Evolutionary conservation across 2,888 invertebrate species (phyloP).

Genomic region (Phengaris alcon): DNA sequence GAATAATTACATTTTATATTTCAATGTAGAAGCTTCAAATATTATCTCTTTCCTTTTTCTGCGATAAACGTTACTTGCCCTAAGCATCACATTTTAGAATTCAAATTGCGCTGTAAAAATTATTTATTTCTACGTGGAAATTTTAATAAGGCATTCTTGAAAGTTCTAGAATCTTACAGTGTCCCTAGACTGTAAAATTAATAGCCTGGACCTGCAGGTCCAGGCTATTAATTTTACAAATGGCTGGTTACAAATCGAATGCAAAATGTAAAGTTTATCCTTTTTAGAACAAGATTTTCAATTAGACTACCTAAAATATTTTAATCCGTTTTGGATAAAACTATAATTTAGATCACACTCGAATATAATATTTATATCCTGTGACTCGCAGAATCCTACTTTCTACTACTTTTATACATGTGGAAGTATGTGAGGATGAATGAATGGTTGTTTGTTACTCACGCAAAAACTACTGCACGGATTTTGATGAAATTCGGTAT

Average conservation of each 20-base stretch:
- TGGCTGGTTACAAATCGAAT: slow-evolving; percentile 42
- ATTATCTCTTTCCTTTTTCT: background rate
- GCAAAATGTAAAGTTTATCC: background rate
- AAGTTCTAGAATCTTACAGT: slow-evolving; percentile 24
- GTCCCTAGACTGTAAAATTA: slow-evolving; percentile 36
- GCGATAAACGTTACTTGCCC: slow-evolving; percentile 1
- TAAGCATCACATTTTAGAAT: slow-evolving; percentile 21
- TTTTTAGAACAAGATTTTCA: slow-evolving; percentile 18
- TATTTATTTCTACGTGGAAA: slow-evolving; percentile 25
- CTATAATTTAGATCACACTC: too few relatives aligned
- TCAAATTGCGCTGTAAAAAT: slow-evolving; percentile 24
- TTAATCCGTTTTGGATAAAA: too few relatives aligned
- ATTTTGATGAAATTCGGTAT: too few relatives aligned
- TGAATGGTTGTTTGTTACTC: too few relatives aligned
- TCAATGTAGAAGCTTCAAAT: slow-evolving; percentile 1
- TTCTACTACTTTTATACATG: too few relatives aligned
- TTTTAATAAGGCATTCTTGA: slow-evolving; percentile 31
- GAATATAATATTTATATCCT: too few relatives aligned
- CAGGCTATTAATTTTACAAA: too few relatives aligned
- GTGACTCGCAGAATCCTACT: too few relatives aligned
- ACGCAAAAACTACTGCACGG: too few relatives aligned
- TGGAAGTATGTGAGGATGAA: too few relatives aligned
- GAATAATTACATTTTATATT: slow-evolving; percentile 1
- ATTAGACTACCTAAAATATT: too few relatives aligned
- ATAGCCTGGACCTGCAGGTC: slow-evolving; percentile 35